These are phyloP conservation scores for Brachionus rotundiformis DNA, from an alignment of 1,140 invertebrate genomes.

Conservation along the genomic window DNA sequence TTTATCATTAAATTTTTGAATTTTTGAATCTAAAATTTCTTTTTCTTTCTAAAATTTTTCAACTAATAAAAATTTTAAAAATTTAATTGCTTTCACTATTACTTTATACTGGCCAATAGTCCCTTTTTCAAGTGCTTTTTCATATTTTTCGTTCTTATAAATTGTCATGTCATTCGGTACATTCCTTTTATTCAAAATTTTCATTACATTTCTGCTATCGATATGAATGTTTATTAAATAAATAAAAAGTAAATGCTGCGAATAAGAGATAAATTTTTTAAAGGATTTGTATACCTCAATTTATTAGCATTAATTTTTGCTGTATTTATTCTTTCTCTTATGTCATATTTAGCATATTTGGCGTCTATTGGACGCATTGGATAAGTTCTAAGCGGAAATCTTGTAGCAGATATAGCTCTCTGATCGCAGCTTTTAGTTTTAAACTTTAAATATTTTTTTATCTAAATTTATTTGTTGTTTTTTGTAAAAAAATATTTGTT, in stretches of 20 bases:
- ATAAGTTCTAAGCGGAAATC: neutral
- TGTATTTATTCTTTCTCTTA: slow-evolving; percentile 42
- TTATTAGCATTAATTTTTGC: slow-evolving; percentile 50
- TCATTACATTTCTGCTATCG: slow-evolving; percentile 42
- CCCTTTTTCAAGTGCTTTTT: slow-evolving; percentile 6
- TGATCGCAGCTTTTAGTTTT: slow-evolving; percentile 47
- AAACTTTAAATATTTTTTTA: slow-evolving; percentile 38
- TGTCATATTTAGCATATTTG: slow-evolving; percentile 35
- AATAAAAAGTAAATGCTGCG: slow-evolving; percentile 41
- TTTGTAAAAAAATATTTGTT: slow-evolving; percentile 5
- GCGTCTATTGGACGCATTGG: slow-evolving; percentile 42
- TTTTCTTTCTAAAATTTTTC: slow-evolving; percentile 1
- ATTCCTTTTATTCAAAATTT: slow-evolving; percentile 17
- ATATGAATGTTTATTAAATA: neutral
- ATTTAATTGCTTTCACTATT: neutral
- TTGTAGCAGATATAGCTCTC: neutral
- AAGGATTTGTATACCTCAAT: slow-evolving; percentile 26
- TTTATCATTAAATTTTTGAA: slow-evolving; percentile 46
- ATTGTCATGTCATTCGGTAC: neutral
- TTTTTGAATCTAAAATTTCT: slow-evolving; percentile 31
- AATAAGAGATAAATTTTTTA: neutral
- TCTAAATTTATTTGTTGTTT: neutral
- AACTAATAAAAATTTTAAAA: neutral
- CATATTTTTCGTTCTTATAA: slow-evolving; percentile 49
- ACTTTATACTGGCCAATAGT: slow-evolving; percentile 9